Conservation (phyloP, 2,888 invertebrate genomes). For the Luffia ferchaultella region DNA sequence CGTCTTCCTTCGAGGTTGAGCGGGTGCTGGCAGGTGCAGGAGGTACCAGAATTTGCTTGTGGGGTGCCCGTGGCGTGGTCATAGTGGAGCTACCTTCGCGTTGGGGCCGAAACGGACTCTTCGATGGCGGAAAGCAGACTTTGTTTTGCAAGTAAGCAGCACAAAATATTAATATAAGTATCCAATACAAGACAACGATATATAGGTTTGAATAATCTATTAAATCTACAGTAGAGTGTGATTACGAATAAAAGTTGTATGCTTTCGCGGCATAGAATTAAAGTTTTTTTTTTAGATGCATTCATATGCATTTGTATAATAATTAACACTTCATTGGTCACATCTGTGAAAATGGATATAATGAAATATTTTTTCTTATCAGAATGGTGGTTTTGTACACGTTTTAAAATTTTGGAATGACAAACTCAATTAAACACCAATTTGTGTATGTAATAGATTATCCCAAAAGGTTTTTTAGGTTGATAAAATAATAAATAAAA, state of each 20-base stretch:
- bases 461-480: too few species aligned
- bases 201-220: background rate
- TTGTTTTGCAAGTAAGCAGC: slow-evolving; percentile 80
- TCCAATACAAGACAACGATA: background rate
- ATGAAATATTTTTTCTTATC: too few species aligned
- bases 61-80: slow-evolving; percentile 74
- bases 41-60: slow-evolving; percentile 72
- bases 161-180: slow-evolving; percentile 18
- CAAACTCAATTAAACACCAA: too few species aligned
- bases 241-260: too few species aligned
- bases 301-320: too few species aligned
- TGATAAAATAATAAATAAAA: too few species aligned
- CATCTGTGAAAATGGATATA: too few species aligned
- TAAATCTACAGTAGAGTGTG: background rate
- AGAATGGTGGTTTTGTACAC: background rate
- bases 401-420: background rate
- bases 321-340: too few species aligned
- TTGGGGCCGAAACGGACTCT: slow-evolving; percentile 74
- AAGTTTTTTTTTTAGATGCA: too few species aligned
- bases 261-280: too few species aligned
- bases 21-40: slow-evolving; percentile 70
- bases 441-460: too few species aligned
- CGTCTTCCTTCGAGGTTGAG: slow-evolving; percentile 75
- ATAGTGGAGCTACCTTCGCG: slow-evolving; percentile 76
- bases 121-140: slow-evolving; percentile 72